These are phyloP conservation scores for zebrafish (Danio rerio) DNA, from an alignment of 2,113 vertebrate species.

Conservation along the genomic window DNA sequence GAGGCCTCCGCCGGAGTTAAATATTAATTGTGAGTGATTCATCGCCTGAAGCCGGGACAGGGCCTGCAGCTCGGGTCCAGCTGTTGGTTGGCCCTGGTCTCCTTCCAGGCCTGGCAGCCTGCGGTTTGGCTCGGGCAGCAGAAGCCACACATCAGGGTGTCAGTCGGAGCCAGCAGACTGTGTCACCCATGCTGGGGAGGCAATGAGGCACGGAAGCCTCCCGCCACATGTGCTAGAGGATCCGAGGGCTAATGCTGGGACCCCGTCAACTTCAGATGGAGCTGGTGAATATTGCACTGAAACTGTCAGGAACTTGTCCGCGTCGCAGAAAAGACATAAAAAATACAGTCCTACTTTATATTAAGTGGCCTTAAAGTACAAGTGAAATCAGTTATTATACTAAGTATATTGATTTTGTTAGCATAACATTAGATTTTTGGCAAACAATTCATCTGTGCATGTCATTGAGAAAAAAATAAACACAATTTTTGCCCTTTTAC, in stretches of 20 bases:
- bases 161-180: constrained; percentile 56
- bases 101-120: constrained; percentile 73
- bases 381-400: no score
- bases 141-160: constrained; percentile 62
- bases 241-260: constrained; percentile 23
- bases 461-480: no score
- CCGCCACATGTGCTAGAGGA: constrained; percentile 2
- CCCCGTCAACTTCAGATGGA: constrained; percentile 28
- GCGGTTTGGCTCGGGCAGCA: constrained; percentile 69
- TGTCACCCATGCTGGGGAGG: constrained; percentile 51
- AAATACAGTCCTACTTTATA: background rate
- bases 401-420: no score
- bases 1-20: constrained; percentile 75
- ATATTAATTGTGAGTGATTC: constrained; percentile 81
- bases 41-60: constrained; percentile 77
- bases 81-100: constrained; percentile 74
- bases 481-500: no score
- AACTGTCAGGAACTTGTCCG: background rate
- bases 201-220: constrained; percentile 54
- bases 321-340: background rate
- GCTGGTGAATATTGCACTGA: background rate
- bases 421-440: no score
- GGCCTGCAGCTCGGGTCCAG: constrained; percentile 76
- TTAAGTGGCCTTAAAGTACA: no score
- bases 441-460: no score